Base-by-base conservation (phyloP, 2,888 invertebrate genomes). In the Scaptomyza flava region DNA sequence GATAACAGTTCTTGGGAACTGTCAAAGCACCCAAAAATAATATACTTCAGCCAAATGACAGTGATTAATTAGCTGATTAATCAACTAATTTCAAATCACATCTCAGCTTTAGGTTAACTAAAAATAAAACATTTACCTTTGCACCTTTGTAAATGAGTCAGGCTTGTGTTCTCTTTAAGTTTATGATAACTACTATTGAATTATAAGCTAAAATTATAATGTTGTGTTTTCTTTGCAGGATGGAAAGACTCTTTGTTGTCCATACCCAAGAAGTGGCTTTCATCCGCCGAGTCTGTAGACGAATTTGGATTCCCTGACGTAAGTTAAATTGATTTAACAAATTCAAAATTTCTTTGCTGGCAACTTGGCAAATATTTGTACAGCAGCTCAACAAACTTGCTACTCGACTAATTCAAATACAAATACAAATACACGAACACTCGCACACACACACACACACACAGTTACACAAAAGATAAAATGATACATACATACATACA, bases 161-260 rank as follows among this genome's bases (percentile, higher is more conserved):
- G 31, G 20, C 8, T 8, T 17, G 12, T 33, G 3, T 34, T 20
- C 20, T n/a, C 1, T n/a, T 34, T 7, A 14, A 12, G 5, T 14
- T 27, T 38, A 27, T 14, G 11, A 38, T 11, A 27, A 51, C 14
- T 23, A 9, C 11, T 0, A 36, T 23, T 36, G 8, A 43, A 23
- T 6, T 7, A 27, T 27, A 2, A 2, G 11, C 6, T 23, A 2
- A 4, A 45, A 27, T 45, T 12, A n/a, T n/a, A 27, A 14, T 33
- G 63, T 46, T 71, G 64, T 81, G 75, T 84, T 72, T 60, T 38
- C 9, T 17, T 93, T 93, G 17, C 93, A 96, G 96, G 95, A 95
- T 96, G 96, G 95, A 94, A 94, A 88, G 95, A 95, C 82, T 95
- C 95, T 17, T 92, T 96, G 82, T 91, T 95, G 77, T 94, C 95